Base-by-base conservation (phyloP, 2,888 invertebrate species). In the Drosophila suboccidentalis region DNA sequence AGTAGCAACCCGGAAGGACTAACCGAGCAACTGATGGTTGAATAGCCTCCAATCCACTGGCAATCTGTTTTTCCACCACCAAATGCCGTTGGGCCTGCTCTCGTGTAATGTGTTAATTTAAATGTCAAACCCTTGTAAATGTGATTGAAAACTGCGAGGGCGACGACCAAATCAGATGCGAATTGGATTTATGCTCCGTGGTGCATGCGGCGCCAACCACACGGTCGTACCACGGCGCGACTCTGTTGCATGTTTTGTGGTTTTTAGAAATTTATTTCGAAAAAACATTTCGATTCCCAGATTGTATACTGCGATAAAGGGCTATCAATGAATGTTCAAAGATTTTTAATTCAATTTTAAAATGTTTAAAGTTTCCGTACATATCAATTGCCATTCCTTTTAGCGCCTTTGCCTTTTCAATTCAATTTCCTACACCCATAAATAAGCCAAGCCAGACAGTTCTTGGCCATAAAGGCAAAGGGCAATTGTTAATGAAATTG, bases 111-210 rank as follows among this genome's bases (percentile, higher is more conserved):
- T 81, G 78, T 75, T 72, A 66, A 84, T 82, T 85, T 87, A 80
- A 74, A 80, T 71, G 78, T 69, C 57, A 78, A 74, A 65, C 73
- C 68, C 71, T 58, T 74, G 68, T 55, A 65, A 66, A 71, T 71
- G 61, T 63, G 63, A 75, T 75, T 64, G 66, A 71, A 75, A 60
- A 60, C 66, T 62, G 51, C 58, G 58, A 44, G 47, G 57, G 54
- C 36, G 47, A 53, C 50, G 15, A 36, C 26, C 44, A 64, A 69
- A 81, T 58, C 67, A 62, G 67, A 66, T 80, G 61, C 57, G 64
- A 87, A 84, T 83, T 70, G 85, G 79, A 81, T 87, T 83, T 81
- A 57, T 72, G 88, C 80, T 82, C 69, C 59, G 59, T 70, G 83
- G 73, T 75, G 88, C 88, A 71, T 84, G 82, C 50, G 61, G 74